Conservation (phyloP, 2,113 vertebrate species). For the Strigops habroptila region DNA sequence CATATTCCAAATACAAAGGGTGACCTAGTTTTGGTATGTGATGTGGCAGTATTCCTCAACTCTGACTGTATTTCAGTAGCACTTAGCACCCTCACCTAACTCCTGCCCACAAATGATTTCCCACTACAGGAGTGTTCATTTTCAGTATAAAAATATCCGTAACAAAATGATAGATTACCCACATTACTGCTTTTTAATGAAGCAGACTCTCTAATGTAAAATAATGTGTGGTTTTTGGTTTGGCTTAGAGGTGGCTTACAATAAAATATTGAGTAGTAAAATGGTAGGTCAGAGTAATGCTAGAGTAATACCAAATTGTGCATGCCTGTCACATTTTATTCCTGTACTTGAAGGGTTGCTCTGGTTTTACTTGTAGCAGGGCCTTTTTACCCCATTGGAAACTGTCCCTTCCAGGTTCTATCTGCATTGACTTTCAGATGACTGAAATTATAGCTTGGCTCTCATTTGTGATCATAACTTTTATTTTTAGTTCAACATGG, state of each 20-base stretch:
- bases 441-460: background rate
- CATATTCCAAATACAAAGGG: background rate
- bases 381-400: background rate
- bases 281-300: conserved; percentile 11
- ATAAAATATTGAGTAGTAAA: conserved; percentile 27
- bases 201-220: conserved; percentile 23
- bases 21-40: background rate
- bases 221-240: conserved; percentile 7
- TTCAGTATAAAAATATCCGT: conserved; percentile 26
- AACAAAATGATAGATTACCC: background rate
- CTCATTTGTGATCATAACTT: background rate
- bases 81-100: conserved; percentile 46
- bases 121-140: conserved; percentile 2
- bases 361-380: background rate
- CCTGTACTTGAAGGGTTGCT: background rate
- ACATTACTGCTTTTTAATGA: conserved; percentile 38
- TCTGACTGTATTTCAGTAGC: background rate
- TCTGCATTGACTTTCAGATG: background rate
- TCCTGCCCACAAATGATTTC: conserved; percentile 2
- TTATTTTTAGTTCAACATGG: background rate
- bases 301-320: background rate
- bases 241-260: conserved; percentile 21
- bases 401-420: background rate
- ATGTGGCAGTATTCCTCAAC: conserved; percentile 27
- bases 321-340: conserved; percentile 11